Conservation (phyloP, 2,113 vertebrate genomes). For the Dromaius novaehollandiae region DNA sequence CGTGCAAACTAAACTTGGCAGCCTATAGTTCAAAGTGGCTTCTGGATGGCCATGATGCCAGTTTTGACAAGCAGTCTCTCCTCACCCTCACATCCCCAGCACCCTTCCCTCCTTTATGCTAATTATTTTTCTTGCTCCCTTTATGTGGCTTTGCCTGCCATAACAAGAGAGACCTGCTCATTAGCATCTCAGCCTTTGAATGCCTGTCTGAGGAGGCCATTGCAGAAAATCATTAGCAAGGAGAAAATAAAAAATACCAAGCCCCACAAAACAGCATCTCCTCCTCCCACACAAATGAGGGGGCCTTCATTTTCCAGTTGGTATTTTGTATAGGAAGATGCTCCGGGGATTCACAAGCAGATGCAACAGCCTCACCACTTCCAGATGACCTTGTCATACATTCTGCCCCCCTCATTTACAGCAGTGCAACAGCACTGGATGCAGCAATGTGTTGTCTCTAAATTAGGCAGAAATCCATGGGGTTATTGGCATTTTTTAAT, state of each 20-base stretch:
- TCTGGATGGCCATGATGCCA: background rate
- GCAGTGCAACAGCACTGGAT: background rate
- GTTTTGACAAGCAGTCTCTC: background rate
- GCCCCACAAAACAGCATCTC: background rate
- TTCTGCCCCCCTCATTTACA: background rate
- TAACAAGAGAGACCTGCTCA: background rate
- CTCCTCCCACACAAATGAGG: background rate
- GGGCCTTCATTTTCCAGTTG: background rate
- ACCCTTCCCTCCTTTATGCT: background rate
- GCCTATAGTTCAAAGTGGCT: background rate
- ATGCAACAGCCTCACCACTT: background rate
- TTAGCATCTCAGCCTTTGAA: conserved; percentile 4
- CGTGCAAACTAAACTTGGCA: background rate
- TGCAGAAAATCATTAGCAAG: background rate
- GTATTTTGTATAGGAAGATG: background rate
- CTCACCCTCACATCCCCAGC: background rate
- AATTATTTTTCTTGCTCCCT: background rate
- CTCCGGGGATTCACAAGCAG: background rate
- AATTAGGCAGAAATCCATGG: background rate
- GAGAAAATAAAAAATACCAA: background rate
- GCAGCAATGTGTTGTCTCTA: background rate
- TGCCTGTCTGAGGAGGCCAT: background rate
- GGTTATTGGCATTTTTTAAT: background rate
- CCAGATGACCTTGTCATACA: background rate
- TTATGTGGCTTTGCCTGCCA: background rate